Conservation (phyloP, 1,140 invertebrate species). For the Euwallacea fornicatus region DNA sequence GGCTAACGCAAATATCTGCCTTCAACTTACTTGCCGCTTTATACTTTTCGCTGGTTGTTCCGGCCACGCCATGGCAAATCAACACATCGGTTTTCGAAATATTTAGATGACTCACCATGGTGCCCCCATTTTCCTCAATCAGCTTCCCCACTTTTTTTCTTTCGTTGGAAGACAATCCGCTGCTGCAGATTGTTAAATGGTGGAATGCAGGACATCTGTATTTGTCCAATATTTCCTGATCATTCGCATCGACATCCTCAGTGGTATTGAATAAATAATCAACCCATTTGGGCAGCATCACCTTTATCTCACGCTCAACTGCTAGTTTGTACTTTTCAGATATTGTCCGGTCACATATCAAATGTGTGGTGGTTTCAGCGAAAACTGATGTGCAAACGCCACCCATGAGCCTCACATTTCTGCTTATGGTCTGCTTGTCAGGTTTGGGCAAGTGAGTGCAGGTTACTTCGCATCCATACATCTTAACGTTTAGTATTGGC, state of each 20-base stretch:
- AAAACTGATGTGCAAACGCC: slow-evolving; percentile 74
- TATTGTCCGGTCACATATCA: slow-evolving; percentile 74
- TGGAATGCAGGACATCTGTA: slow-evolving; percentile 78
- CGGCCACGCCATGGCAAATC: slow-evolving; percentile 50
- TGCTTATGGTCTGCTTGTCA: slow-evolving; percentile 68
- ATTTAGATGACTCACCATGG: slow-evolving; percentile 59
- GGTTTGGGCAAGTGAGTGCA: slow-evolving; percentile 68
- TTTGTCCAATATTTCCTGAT: slow-evolving; percentile 62
- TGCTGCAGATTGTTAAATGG: slow-evolving; percentile 76
- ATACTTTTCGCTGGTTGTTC: slow-evolving; percentile 73
- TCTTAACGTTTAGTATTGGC: slow-evolving; percentile 80
- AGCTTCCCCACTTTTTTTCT: slow-evolving; percentile 71
- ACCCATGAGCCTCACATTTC: slow-evolving; percentile 79
- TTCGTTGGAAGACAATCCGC: slow-evolving; percentile 66
- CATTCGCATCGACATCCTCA: slow-evolving; percentile 64
- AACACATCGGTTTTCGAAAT: slow-evolving; percentile 59
- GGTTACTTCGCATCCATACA: slow-evolving; percentile 74
- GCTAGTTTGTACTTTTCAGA: slow-evolving; percentile 79
- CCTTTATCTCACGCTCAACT: slow-evolving; percentile 66
- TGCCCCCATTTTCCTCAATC: slow-evolving; percentile 74
- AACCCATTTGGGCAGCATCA: slow-evolving; percentile 82
- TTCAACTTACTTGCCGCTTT: slow-evolving; percentile 73
- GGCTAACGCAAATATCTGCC: slow-evolving; percentile 70
- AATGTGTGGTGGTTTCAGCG: slow-evolving; percentile 75
- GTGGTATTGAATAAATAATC: slow-evolving; percentile 73